Evolutionary conservation across 2,113 vertebrate species (phyloP).

Genomic region (Gnathonemus echidnorhynchus): DNA sequence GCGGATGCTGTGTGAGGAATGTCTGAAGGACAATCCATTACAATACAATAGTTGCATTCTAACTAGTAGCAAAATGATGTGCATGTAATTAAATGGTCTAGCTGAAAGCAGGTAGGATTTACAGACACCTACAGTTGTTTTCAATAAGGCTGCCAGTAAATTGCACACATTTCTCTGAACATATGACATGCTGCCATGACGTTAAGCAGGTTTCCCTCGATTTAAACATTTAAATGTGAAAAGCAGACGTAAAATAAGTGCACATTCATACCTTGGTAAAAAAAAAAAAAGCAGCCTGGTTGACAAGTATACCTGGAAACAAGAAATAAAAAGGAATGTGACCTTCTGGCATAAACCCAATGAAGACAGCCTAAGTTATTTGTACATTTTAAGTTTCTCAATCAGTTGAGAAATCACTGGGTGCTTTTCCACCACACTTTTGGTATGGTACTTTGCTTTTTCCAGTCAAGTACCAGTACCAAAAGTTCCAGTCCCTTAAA

Average conservation of each 20-base stretch:
- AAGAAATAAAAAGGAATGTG: too few relatives aligned
- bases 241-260: not conserved
- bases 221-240: not conserved
- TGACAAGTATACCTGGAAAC: not conserved
- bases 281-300: not conserved
- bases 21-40: not conserved
- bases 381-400: too few relatives aligned
- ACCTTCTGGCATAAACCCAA: too few relatives aligned
- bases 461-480: too few relatives aligned
- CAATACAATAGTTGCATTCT: not conserved
- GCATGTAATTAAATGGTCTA: not conserved
- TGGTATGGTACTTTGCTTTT: too few relatives aligned
- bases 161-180: not conserved
- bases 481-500: too few relatives aligned
- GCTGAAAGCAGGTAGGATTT: not conserved
- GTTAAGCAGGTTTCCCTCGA: not conserved
- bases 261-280: not conserved
- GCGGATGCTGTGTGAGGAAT: not conserved
- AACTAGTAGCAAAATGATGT: not conserved
- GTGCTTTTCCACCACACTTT: too few relatives aligned
- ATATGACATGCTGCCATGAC: not conserved
- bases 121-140: not conserved
- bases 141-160: not conserved
- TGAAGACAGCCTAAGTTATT: too few relatives aligned
- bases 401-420: too few relatives aligned